These are phyloP conservation scores for Leiothrix lutea DNA, from an alignment of 2,113 vertebrate species.

Conservation along the genomic window DNA sequence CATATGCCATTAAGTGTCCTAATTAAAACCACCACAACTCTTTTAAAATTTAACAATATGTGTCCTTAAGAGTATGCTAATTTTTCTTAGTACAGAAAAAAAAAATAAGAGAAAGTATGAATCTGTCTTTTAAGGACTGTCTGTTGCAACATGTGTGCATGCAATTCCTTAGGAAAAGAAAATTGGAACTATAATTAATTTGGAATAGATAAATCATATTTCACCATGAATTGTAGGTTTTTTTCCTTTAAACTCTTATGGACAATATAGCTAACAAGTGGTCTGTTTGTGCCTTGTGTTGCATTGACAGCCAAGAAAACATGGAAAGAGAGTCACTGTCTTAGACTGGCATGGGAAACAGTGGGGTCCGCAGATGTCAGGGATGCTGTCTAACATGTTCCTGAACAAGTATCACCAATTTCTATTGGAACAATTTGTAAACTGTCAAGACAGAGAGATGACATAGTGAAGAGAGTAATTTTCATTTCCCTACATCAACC, in stretches of 20 bases:
- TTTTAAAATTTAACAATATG: constrained; percentile 44
- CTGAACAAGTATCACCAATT: neutral
- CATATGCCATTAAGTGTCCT: constrained; percentile 17
- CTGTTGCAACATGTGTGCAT: neutral
- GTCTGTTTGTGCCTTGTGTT: neutral
- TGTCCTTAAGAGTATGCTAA: constrained; percentile 26
- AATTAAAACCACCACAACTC: constrained; percentile 61
- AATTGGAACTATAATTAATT: neutral
- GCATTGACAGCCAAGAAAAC: neutral
- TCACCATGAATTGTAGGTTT: neutral
- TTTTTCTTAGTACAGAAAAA: constrained; percentile 7
- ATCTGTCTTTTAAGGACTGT: neutral
- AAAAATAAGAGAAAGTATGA: neutral
- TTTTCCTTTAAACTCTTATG: neutral
- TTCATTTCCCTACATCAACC: neutral
- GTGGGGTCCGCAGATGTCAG: neutral
- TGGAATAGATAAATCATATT: neutral
- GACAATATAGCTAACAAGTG: neutral
- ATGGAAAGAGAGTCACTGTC: neutral
- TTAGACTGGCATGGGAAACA: neutral
- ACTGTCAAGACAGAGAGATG: neutral
- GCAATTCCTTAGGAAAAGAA: neutral
- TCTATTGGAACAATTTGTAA: neutral
- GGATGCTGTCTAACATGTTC: neutral
- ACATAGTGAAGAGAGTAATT: neutral